These are phyloP conservation scores for Mus spicilegus DNA, from an alignment of 2,113 vertebrate species.

Conservation along the genomic window DNA sequence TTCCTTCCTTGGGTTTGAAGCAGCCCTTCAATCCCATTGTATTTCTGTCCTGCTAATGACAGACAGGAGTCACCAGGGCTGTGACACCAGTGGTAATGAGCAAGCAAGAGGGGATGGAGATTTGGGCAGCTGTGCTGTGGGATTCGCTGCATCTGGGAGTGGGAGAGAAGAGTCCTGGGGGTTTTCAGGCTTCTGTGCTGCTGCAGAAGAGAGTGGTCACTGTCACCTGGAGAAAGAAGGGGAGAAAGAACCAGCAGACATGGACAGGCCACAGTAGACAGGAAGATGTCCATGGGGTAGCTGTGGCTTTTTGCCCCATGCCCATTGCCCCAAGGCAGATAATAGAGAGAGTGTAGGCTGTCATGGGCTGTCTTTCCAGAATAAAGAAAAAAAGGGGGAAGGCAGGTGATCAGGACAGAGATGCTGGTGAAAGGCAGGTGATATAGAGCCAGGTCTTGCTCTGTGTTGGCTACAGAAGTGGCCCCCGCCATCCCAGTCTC, in stretches of 20 bases:
- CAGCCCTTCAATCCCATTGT: constrained; percentile 50
- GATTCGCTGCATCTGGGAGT: constrained; percentile 13
- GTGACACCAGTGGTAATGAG: neutral
- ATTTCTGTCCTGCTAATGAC: constrained; percentile 1
- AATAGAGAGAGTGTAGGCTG: neutral
- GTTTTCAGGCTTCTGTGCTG: neutral
- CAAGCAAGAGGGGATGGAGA: fast-evolving
- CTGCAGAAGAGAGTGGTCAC: neutral
- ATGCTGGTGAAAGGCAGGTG: neutral
- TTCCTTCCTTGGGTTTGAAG: constrained; percentile 61
- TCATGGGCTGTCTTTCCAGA: neutral
- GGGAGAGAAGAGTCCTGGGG: neutral
- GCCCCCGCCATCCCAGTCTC: fast-evolving
- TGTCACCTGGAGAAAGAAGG: neutral
- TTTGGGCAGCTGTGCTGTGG: neutral
- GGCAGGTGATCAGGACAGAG: neutral
- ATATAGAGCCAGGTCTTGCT: neutral
- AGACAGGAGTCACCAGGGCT: neutral
- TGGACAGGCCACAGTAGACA: fast-evolving
- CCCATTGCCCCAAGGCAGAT: neutral
- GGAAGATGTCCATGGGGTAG: neutral
- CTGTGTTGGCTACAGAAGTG: fast-evolving
- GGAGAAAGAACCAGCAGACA: neutral
- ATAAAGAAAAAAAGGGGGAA: neutral
- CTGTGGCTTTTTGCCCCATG: neutral